A percentile compares a stretch with the other conserved stretches of the same genome.
These are phyloP conservation scores for Lasioglossum albipes DNA, from an alignment of 1,140 invertebrate genomes.

Conservation along the genomic window DNA sequence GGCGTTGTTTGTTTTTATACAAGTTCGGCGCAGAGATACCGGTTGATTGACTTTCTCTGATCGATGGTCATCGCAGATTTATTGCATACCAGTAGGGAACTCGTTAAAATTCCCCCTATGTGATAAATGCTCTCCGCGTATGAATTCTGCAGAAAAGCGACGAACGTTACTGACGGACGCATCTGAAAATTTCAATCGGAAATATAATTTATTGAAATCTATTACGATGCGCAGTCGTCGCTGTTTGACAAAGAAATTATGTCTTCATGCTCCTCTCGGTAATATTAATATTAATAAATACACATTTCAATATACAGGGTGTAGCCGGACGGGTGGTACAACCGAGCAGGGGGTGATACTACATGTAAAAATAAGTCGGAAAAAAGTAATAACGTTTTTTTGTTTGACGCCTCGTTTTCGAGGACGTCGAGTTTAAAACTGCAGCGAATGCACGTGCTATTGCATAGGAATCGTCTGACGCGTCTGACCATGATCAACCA, in stretches of 20 bases:
- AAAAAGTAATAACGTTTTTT: too few relatives aligned
- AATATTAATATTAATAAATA: too few relatives aligned
- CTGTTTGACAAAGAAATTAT: background rate
- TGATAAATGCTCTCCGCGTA: conserved; percentile 24
- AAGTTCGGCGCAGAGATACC: background rate
- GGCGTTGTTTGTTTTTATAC: conserved; percentile 10
- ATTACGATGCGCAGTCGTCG: background rate
- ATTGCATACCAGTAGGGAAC: conserved; percentile 8
- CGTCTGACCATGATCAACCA: too few relatives aligned
- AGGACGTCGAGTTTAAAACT: too few relatives aligned
- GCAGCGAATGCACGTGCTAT: too few relatives aligned
- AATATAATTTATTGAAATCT: background rate
- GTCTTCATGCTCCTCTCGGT: background rate
- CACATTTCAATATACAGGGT: too few relatives aligned
- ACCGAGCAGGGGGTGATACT: too few relatives aligned
- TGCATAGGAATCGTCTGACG: too few relatives aligned
- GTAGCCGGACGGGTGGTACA: too few relatives aligned
- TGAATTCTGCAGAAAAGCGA: conserved; percentile 9
- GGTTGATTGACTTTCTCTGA: conserved; percentile 44
- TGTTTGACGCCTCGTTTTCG: too few relatives aligned
- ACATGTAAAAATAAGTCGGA: too few relatives aligned
- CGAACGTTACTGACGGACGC: background rate
- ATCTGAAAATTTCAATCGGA: background rate
- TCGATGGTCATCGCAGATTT: conserved; percentile 47
- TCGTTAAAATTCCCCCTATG: conserved; percentile 32